Conservation (phyloP, 2,888 invertebrate genomes). For the Pseudolycoriella hygida region DNA sequence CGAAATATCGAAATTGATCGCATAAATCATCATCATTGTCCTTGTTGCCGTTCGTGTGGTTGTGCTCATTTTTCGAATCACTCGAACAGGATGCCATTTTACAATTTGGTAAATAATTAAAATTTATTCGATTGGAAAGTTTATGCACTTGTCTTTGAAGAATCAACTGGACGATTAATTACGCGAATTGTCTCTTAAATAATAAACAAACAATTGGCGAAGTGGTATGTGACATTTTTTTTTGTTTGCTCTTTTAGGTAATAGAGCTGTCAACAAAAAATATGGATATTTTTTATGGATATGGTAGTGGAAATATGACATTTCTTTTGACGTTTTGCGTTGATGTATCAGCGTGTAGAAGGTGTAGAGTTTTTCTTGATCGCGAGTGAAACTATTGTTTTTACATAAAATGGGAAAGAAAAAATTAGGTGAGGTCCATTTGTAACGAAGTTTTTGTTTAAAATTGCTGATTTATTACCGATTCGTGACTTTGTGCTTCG, state of each 20-base stretch:
- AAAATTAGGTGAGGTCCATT: not conserved
- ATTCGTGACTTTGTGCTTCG: not conserved
- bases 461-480: no score
- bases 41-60: not conserved
- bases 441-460: no score
- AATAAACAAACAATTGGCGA: not conserved
- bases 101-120: not conserved
- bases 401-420: not conserved
- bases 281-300: no score
- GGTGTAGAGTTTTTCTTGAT: no score
- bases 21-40: constrained; percentile 11
- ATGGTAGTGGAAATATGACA: no score
- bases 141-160: not conserved
- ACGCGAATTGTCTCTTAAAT: not conserved
- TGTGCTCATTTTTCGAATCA: not conserved
- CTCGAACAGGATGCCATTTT: constrained; percentile 2
- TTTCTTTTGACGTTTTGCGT: no score
- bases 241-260: no score
- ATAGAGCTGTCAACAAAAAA: no score
- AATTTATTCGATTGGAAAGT: not conserved
- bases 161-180: not conserved
- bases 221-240: no score
- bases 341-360: no score
- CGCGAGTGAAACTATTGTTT: no score
- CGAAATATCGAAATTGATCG: constrained; percentile 15